Evolutionary conservation across 2,888 invertebrate genomes (phyloP).

Genomic region (Syrista parreyssii): DNA sequence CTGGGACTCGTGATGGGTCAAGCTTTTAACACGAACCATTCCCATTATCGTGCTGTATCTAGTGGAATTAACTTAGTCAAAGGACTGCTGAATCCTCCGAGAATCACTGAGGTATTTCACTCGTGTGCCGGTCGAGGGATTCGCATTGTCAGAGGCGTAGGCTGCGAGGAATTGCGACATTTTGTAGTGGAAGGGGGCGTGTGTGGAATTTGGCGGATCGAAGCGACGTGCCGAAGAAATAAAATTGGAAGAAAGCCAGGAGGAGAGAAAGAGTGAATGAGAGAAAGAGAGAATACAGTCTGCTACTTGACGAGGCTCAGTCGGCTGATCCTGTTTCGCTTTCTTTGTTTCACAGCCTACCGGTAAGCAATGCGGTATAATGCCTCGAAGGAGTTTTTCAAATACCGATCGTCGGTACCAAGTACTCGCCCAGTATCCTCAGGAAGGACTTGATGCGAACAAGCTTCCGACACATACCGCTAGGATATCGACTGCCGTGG

Average conservation of each 20-base stretch:
- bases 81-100: background rate
- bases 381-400: background rate
- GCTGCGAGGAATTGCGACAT: background rate
- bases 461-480: background rate
- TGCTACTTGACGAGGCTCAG: background rate
- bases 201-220: background rate
- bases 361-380: background rate
- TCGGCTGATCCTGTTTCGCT: background rate
- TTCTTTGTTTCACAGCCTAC: background rate
- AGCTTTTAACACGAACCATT: background rate
- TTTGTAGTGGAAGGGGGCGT: background rate
- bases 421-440: no score
- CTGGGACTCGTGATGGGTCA: background rate
- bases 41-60: background rate
- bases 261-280: background rate
- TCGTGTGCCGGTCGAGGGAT: background rate
- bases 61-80: background rate
- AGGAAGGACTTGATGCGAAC: no score
- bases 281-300: background rate
- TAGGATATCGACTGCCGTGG: background rate
- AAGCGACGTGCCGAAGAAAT: background rate
- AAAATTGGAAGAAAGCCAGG: background rate
- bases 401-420: background rate
- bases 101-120: background rate
- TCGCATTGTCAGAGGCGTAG: background rate